Evolutionary conservation across 2,888 invertebrate genomes (phyloP).

Genomic region (Andrena camellia): DNA sequence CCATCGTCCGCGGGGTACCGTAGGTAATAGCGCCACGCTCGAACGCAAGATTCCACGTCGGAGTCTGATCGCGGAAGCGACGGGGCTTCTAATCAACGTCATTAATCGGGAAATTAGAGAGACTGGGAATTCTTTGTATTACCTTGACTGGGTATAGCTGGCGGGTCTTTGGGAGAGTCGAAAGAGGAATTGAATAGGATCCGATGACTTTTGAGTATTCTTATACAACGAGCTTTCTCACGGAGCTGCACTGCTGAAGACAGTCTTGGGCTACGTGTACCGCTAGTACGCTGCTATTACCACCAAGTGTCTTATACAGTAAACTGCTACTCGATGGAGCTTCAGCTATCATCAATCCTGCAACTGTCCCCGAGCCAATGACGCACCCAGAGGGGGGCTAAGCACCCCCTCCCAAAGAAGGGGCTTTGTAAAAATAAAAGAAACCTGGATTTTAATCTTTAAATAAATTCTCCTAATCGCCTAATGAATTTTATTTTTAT

Average conservation of each 20-base stretch:
- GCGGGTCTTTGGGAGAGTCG: not conserved
- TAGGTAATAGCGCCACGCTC: not conserved
- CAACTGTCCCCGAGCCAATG: too few species aligned
- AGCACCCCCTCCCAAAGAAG: too few species aligned
- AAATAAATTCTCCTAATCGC: too few species aligned
- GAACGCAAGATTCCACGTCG: conserved; percentile 7
- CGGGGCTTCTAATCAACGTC: not conserved
- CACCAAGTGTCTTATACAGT: too few species aligned
- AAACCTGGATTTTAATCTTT: too few species aligned
- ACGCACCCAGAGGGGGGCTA: too few species aligned
- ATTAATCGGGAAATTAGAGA: not conserved
- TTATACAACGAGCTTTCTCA: not conserved
- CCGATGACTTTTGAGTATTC: conserved; percentile 5
- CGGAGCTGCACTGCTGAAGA: not conserved
- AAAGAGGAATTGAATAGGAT: not conserved
- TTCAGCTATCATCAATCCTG: too few species aligned
- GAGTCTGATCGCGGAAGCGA: conserved; percentile 11
- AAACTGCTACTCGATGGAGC: too few species aligned
- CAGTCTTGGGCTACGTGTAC: not conserved
- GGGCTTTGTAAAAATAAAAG: too few species aligned
- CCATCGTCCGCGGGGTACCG: conserved; percentile 7
- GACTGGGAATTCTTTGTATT: not conserved
- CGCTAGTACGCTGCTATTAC: too few species aligned
- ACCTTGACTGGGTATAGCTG: conserved; percentile 1
- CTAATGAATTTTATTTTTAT: too few species aligned